Evolutionary conservation across 1,140 invertebrate genomes (phyloP).

Genomic region (Acromyrmex echinatior): DNA sequence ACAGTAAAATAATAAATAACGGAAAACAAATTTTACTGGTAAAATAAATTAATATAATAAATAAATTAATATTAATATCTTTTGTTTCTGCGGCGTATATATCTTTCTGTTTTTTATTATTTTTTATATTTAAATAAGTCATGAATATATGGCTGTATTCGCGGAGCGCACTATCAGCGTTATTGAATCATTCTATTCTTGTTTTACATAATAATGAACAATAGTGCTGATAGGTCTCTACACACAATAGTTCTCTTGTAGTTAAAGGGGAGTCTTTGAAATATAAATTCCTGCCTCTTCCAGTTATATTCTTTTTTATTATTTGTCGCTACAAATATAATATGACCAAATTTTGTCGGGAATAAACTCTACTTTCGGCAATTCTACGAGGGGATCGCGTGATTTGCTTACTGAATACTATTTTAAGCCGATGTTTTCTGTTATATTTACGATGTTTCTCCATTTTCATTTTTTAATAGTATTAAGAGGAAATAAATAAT

Average conservation of each 20-base stretch:
- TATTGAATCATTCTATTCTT: too few species aligned
- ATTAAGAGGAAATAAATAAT: not conserved
- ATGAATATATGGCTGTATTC: too few species aligned
- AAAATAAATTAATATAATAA: not conserved
- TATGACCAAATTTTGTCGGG: not conserved
- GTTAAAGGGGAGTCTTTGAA: not conserved
- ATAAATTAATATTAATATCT: not conserved
- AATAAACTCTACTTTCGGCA: constrained; percentile 55
- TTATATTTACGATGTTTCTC: not conserved
- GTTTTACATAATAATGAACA: too few species aligned
- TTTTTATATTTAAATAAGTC: not conserved
- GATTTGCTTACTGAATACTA: constrained; percentile 39
- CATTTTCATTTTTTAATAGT: not conserved
- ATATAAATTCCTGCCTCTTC: not conserved
- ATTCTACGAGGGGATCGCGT: constrained; percentile 47
- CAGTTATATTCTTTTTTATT: not conserved
- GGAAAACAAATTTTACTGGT: not conserved
- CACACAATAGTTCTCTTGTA: not conserved
- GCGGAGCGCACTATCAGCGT: too few species aligned
- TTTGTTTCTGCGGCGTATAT: not conserved
- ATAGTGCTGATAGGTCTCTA: too few species aligned
- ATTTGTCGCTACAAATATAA: not conserved
- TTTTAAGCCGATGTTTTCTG: constrained; percentile 33
- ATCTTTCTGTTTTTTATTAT: not conserved
- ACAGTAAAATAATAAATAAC: not conserved